Evolutionary conservation across 2,113 vertebrate species (phyloP).

Genomic region (Pterocles gutturalis): DNA sequence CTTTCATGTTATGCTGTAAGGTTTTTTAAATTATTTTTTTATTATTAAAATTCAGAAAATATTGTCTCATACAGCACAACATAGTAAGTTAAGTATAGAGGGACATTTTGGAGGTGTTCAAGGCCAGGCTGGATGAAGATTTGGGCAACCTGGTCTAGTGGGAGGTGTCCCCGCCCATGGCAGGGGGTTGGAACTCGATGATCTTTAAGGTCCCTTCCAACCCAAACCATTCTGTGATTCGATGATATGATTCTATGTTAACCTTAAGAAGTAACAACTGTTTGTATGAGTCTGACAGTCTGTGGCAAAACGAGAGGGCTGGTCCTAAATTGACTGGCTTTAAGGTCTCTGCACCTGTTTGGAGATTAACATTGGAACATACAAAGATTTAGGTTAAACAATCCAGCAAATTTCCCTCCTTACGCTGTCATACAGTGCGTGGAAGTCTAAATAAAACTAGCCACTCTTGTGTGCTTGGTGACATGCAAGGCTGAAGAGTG

Average conservation of each 20-base stretch:
- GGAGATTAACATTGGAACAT: not conserved
- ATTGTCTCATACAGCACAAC: not conserved
- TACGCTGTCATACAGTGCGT: not conserved
- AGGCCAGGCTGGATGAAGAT: no score
- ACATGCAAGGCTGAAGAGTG: not conserved
- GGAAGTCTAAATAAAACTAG: not conserved
- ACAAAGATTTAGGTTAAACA: not conserved
- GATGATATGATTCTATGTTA: not conserved
- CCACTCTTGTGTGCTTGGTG: not conserved
- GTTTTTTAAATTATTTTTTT: not conserved
- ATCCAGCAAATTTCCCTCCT: not conserved
- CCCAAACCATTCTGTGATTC: no score
- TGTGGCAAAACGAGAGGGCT: not conserved
- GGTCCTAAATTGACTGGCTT: not conserved
- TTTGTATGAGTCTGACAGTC: not conserved
- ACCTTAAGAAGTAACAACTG: not conserved
- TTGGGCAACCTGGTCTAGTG: no score
- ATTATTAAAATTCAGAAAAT: not conserved
- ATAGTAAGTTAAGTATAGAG: not conserved
- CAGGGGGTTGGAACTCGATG: no score
- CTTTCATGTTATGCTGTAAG: not conserved
- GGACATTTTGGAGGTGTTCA: not conserved
- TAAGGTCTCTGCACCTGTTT: not conserved
- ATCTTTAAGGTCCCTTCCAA: no score
- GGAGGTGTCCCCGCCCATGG: no score